Base-by-base conservation (phyloP, 2,113 vertebrate genomes). In the Pelmatolapia mariae region DNA sequence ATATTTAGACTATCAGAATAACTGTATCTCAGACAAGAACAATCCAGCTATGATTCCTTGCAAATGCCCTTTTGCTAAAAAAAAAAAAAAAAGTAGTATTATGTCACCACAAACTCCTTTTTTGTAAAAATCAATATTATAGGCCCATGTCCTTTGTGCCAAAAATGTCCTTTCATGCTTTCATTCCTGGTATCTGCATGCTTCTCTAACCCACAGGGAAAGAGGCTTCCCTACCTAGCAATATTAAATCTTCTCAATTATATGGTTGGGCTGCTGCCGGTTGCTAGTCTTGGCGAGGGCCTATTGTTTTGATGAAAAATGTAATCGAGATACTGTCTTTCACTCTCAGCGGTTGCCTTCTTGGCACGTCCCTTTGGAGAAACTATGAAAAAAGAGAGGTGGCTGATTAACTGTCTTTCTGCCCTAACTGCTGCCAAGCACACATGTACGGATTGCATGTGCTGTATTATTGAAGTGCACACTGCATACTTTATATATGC, bases 301-400 rank as follows among this genome's bases (percentile, higher is more conserved):
- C 86, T 87, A 82, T 93, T 94, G 86, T 95, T 93, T 89, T 90
- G 91, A 89, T 94, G 92, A 90, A 90, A 95, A 94, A 93, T 88
- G 78, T 87, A 94, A 95, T 94, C 93, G 93, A 86, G 89, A 92
- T 83, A 85, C 52, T 26, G 90, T 92, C 86, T 91, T 86, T 92
- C 81, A 71, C 66, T 83, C 81, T 53, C 86, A 78, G 87, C 16
- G 2, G 85, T 83, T 86, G 80, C 84, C 86, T 68, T 89, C 56
- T 59, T 81, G 82, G 89, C 76, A 73, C 33, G 2, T 71, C 53
- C 56, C 56, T 89, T 88, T 61, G 56, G 89, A 89, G 63, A 59
- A 82, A 68, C 24, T 19, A 83, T 52, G 84, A 79, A 43, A 66
- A 50, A 59, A 82, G 68, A 82, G 80, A 59, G 56, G 83, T 57